These are phyloP conservation scores for Protodeltote pygarga DNA, from an alignment of 2,888 invertebrate genomes.

Conservation along the genomic window DNA sequence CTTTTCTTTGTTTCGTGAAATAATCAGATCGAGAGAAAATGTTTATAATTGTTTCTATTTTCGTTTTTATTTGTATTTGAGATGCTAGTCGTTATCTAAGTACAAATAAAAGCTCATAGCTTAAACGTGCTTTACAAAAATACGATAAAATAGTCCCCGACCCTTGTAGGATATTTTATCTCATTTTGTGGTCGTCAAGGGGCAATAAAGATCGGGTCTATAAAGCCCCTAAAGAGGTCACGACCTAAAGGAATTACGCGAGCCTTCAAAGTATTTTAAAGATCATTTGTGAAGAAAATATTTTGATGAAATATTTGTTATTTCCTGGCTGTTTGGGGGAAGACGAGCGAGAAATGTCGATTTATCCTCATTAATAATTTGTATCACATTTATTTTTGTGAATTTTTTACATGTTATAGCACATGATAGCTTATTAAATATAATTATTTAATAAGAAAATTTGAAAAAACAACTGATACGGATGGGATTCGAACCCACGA, in stretches of 20 bases:
- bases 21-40: not conserved
- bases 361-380: slow-evolving; percentile 6
- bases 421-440: too few species aligned
- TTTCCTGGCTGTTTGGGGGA: slow-evolving; percentile 18
- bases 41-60: not conserved
- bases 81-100: slow-evolving; percentile 6
- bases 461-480: too few species aligned
- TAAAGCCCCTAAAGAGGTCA: slow-evolving; percentile 27
- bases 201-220: slow-evolving; percentile 1
- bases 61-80: slow-evolving; percentile 12
- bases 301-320: slow-evolving; percentile 26
- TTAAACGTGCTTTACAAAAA: slow-evolving; percentile 12
- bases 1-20: slow-evolving; percentile 18
- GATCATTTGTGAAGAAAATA: slow-evolving; percentile 17
- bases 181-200: slow-evolving; percentile 6
- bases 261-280: slow-evolving; percentile 10
- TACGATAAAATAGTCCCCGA: slow-evolving; percentile 10
- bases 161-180: slow-evolving; percentile 5
- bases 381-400: too few species aligned
- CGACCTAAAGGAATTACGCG: slow-evolving; percentile 20
- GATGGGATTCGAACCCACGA: too few species aligned
- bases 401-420: too few species aligned
- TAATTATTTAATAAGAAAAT: too few species aligned
- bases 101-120: slow-evolving; percentile 5
- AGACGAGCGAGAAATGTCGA: slow-evolving; percentile 1